A percentile compares a stretch with the other conserved stretches of the same genome.
Conservation (phyloP, 2,888 invertebrate genomes). For the Bedellia somnulentella region DNA sequence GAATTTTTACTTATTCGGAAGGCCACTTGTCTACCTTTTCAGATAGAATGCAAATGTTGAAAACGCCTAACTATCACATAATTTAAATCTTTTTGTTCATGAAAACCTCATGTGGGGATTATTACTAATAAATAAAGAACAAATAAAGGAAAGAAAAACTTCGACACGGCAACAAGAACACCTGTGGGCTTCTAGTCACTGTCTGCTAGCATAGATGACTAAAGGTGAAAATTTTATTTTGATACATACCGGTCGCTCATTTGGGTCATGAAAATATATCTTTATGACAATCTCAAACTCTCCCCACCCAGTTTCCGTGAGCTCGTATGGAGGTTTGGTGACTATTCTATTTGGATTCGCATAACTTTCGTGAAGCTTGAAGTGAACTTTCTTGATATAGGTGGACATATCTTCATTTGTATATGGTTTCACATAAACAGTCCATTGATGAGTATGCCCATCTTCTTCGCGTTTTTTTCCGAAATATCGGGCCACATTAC, state of each 20-base stretch:
- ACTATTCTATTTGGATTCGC: constrained; percentile 91
- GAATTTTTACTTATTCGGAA: too few species aligned
- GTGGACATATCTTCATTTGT: constrained; percentile 90
- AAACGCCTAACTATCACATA: too few species aligned
- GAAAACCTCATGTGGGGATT: too few species aligned
- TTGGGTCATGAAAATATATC: constrained; percentile 95
- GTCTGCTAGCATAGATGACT: not conserved
- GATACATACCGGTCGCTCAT: constrained; percentile 83
- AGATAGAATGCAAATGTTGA: too few species aligned
- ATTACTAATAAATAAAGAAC: too few species aligned
- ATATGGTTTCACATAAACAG: constrained; percentile 93
- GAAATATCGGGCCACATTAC: constrained; percentile 93
- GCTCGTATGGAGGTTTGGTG: constrained; percentile 94
- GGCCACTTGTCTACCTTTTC: too few species aligned
- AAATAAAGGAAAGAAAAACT: too few species aligned
- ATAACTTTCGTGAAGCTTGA: constrained; percentile 97
- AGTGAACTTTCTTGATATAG: constrained; percentile 94
- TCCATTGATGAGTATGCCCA: constrained; percentile 99
- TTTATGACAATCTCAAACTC: constrained; percentile 99
- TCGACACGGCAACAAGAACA: too few species aligned
- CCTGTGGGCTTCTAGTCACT: too few species aligned
- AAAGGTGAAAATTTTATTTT: not conserved
- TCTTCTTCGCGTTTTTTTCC: constrained; percentile 96
- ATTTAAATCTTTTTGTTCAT: too few species aligned
- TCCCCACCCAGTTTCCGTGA: constrained; percentile 99